A percentile compares a stretch with the other conserved stretches of the same genome.
phyloP scores from a whole-genome alignment of 1,140 invertebrate genomes.

The Drosophila pruinosa region DNA sequence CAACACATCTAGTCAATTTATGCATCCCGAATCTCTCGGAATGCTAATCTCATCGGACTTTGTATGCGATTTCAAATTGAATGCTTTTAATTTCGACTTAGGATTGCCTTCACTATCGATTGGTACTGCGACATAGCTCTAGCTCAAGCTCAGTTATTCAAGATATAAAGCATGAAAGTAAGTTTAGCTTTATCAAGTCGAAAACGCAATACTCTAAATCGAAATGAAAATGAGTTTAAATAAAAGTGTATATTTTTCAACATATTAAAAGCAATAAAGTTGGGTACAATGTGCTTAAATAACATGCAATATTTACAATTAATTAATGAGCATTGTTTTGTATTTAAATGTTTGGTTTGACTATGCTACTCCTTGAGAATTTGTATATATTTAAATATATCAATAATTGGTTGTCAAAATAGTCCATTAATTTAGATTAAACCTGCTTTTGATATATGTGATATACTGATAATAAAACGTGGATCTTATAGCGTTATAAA shows the following conservation, averaged over 20 bases:
- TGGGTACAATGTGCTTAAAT: no score
- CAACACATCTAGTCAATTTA: conserved; percentile 18
- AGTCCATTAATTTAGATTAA: no score
- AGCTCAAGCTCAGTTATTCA: conserved; percentile 1
- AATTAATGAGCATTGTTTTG: no score
- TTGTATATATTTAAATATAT: no score
- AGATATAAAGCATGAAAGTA: conserved; percentile 6
- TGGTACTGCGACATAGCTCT: conserved; percentile 13
- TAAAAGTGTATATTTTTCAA: background rate
- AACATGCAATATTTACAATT: no score
- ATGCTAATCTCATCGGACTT: conserved; percentile 9
- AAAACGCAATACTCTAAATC: background rate
- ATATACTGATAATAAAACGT: background rate
- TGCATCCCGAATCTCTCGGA: conserved; percentile 22
- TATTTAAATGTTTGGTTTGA: no score
- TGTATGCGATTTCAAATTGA: conserved; percentile 15
- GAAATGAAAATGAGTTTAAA: background rate
- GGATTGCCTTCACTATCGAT: background rate
- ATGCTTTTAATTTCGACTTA: background rate
- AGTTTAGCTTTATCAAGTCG: background rate
- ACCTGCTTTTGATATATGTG: background rate
- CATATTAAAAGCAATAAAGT: no score
- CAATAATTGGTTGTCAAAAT: no score
- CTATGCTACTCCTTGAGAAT: no score
- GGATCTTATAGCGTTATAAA: background rate